Base-by-base conservation (phyloP, 2,797 vertebrate species). In the Erethizon dorsatum region DNA sequence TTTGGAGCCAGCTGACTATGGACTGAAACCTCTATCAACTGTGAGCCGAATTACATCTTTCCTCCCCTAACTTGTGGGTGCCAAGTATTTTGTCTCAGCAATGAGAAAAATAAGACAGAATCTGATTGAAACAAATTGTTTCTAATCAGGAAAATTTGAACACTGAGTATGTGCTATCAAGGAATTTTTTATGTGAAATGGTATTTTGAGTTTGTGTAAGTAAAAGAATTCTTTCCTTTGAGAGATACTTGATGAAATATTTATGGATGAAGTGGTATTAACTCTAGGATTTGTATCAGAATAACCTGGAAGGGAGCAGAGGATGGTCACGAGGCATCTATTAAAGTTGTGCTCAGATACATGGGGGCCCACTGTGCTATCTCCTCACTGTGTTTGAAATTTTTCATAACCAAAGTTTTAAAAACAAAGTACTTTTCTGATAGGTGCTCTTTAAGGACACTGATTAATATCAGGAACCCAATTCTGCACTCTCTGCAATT, bases 131-230 rank as follows among this genome's bases (percentile, higher is more conserved):
- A 94, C 14, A 20, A 86, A 89, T 5, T 91, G 13, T 5, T 92
- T 9, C 56, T 84, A 59, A 93, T 65, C 28, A 33, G 6, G 33
- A 69, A 69, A 69, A 33, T 65, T 14, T 6, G n/a, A 85, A 75
- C 26, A 47, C 37, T 73, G 13, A 80, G 37, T 22, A 90, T 65
- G 24, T 83, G n/a, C 69, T 28, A 87, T 18, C 24, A 56, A 71
- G 11, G 3, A 47, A 47, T 31, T 63, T 90, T 79, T 73, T 5
- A 90, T n/a, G 14, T 50, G 24, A 88, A 77, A 61, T 73, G 52
- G 22, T 73, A 83, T 63, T 61, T 73, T n/a, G 41, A 67, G 89
- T 83, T 85, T 83, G 6, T 73, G 71, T 86, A 95, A 95, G 71
- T 77, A 77, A 85, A 93, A 90, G 4, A 77, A 88, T 59, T 12